A percentile compares a stretch with the other conserved stretches of the same genome.
These are phyloP conservation scores for Cirrhinus molitorella DNA, from an alignment of 2,797 vertebrate genomes.

Conservation along the genomic window DNA sequence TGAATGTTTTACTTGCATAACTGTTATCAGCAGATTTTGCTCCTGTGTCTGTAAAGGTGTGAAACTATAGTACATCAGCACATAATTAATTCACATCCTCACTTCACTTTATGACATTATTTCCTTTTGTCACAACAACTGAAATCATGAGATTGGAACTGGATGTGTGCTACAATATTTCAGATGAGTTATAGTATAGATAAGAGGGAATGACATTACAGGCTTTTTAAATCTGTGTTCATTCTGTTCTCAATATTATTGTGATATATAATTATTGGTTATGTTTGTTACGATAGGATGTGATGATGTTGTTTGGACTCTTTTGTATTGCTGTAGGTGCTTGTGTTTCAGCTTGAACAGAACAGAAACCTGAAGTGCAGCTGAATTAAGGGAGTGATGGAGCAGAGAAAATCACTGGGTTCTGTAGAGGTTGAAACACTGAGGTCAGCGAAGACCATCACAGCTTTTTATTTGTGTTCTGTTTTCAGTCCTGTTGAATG, in stretches of 20 bases:
- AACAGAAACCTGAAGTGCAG: constrained; percentile 25
- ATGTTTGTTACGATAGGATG: not conserved
- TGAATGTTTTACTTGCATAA: not conserved
- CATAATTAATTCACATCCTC: not conserved
- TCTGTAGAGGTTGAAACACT: constrained; percentile 16
- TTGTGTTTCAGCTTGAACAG: not conserved
- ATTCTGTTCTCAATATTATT: not conserved
- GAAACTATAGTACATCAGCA: not conserved
- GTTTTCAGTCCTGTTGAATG: not conserved
- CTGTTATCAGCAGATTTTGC: not conserved
- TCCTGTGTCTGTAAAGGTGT: not conserved
- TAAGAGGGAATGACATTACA: not conserved
- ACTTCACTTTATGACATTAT: not conserved
- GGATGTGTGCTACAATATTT: not conserved
- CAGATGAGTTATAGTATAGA: not conserved
- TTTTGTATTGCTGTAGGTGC: not conserved
- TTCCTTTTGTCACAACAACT: not conserved
- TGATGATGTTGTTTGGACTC: not conserved
- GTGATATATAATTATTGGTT: not conserved
- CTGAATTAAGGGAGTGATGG: constrained; percentile 21
- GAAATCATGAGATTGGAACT: not conserved
- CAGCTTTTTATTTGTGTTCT: constrained; percentile 9
- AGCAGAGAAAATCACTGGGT: not conserved
- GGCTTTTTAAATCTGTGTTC: not conserved
- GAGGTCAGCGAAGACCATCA: constrained; percentile 10